Conservation (phyloP, 2,797 vertebrate species). For the Rhinatrema bivittatum region DNA sequence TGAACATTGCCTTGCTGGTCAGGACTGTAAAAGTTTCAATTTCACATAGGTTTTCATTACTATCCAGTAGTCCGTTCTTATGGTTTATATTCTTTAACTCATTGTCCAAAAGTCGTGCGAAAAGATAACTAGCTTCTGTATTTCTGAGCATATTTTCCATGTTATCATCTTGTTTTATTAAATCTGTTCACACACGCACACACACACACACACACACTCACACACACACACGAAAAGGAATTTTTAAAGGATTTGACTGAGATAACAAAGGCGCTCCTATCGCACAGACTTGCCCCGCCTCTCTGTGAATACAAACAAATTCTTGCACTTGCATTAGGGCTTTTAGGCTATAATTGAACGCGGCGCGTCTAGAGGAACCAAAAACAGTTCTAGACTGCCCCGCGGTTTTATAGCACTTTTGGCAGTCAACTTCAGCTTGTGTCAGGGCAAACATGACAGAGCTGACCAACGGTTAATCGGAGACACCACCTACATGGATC, state of each 20-base stretch:
- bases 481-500: constrained; percentile 65
- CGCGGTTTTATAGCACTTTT: constrained; percentile 81
- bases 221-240: no score
- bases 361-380: constrained; percentile 74
- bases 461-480: constrained; percentile 58
- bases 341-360: constrained; percentile 87
- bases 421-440: constrained; percentile 78
- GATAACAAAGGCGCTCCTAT: constrained; percentile 74
- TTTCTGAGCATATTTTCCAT: no score
- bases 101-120: no score
- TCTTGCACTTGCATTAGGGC: constrained; percentile 80
- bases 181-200: no score
- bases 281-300: constrained; percentile 76
- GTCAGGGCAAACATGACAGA: constrained; percentile 58
- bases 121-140: no score
- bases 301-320: constrained; percentile 80
- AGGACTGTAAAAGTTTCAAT: no score
- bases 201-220: no score
- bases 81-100: no score
- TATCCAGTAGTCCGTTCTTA: no score
- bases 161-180: no score
- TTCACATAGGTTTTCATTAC: no score
- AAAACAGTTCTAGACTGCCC: constrained; percentile 81
- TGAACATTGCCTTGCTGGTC: no score
- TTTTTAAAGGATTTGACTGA: constrained; percentile 18